Evolutionary conservation across 2,797 vertebrate species (phyloP).

Genomic region (Florisuga fusca): DNA sequence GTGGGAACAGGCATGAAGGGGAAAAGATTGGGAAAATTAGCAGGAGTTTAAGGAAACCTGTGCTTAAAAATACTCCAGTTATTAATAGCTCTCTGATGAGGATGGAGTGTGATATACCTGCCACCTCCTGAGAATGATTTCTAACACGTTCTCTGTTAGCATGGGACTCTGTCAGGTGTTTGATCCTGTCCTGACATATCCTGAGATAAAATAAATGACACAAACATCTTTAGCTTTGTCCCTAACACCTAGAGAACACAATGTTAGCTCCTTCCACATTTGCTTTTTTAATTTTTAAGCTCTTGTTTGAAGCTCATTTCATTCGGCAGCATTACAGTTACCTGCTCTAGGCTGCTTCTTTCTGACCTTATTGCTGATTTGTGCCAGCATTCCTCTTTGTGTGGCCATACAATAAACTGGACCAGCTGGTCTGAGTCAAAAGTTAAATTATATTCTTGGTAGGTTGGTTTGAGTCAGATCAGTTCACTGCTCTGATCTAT

Average conservation of each 20-base stretch:
- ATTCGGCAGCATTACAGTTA: not conserved
- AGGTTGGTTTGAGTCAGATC: not conserved
- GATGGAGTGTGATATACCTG: not conserved
- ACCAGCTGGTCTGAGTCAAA: not conserved
- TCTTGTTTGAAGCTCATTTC: not conserved
- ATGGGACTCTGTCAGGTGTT: constrained; percentile 5
- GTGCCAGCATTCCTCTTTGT: not conserved
- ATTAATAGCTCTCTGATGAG: not conserved
- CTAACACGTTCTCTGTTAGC: not conserved
- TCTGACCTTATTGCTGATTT: not conserved
- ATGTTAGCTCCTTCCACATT: not conserved
- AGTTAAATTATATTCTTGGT: not conserved
- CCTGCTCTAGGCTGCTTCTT: not conserved
- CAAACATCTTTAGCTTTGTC: constrained; percentile 46
- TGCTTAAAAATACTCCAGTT: not conserved
- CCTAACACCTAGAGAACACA: not conserved
- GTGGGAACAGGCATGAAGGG: not conserved
- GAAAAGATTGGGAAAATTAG: not conserved
- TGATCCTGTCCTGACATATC: not conserved
- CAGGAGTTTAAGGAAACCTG: not conserved
- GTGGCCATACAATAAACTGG: not conserved
- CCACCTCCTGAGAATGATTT: not conserved
- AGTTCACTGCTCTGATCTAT: not conserved
- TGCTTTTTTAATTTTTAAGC: constrained; percentile 20
- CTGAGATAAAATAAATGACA: not conserved